phyloP scores from a whole-genome alignment of 2,797 vertebrate genomes.

The Myripristis jacobus region DNA sequence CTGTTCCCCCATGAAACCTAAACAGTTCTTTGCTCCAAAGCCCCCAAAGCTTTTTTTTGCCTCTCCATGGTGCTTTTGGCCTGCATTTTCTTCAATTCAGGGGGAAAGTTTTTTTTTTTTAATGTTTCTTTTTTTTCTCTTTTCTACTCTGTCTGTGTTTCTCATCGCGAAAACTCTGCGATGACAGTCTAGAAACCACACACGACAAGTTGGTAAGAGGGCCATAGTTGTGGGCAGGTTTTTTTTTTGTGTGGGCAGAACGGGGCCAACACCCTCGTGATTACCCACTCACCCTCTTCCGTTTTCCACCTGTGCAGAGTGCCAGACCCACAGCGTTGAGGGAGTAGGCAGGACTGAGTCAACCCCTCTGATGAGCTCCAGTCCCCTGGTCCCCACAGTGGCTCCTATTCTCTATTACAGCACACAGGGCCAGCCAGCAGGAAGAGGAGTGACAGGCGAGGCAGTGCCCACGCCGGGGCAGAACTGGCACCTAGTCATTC shows the following conservation, averaged over 20 bases:
- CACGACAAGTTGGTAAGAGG: conserved; percentile 75
- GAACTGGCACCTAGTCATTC: conserved; percentile 46
- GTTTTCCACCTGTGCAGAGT: conserved; percentile 80
- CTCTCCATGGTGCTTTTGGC: conserved; percentile 15
- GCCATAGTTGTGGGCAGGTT: conserved; percentile 72
- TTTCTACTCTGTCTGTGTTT: conserved; percentile 65
- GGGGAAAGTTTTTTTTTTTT: conserved; percentile 27
- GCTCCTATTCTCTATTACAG: conserved; percentile 57
- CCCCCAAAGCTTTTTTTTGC: conserved; percentile 12
- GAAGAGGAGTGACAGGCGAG: conserved; percentile 56
- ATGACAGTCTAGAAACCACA: conserved; percentile 76
- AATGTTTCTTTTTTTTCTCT: conserved; percentile 34
- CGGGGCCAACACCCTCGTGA: conserved; percentile 78
- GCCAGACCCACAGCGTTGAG: conserved; percentile 76
- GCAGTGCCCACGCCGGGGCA: conserved; percentile 10
- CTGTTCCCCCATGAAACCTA: conserved; percentile 47
- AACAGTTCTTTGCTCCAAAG: conserved; percentile 45
- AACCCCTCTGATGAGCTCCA: conserved; percentile 75
- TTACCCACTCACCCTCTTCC: conserved; percentile 77
- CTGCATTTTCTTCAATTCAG: conserved; percentile 36
- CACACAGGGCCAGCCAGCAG: conserved; percentile 41
- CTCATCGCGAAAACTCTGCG: conserved; percentile 67
- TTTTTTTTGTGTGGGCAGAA: conserved; percentile 60
- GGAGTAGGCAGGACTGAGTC: conserved; percentile 72
- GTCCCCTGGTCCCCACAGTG: conserved; percentile 65